phyloP scores from a whole-genome alignment of 2,888 invertebrate genomes.

The Myathropa florea region DNA sequence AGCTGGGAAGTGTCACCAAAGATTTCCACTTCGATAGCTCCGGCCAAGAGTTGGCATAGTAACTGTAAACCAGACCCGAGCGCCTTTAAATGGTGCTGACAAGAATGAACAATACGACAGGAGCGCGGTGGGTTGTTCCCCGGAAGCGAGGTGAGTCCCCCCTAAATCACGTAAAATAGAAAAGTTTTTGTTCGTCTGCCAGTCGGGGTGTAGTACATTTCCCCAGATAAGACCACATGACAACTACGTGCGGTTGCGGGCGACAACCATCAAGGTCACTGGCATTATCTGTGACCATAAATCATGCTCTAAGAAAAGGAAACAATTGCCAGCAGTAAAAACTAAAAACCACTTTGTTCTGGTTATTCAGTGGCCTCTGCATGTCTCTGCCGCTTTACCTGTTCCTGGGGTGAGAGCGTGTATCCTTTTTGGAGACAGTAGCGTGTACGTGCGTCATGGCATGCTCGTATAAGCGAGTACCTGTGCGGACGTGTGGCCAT shows the following conservation, averaged over 20 bases:
- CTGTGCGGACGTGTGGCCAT: background rate
- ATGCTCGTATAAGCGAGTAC: background rate
- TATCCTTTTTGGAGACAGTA: background rate
- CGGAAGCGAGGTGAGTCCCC: background rate
- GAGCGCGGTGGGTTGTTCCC: background rate
- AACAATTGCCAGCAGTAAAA: conserved; percentile 49
- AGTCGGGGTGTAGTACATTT: background rate
- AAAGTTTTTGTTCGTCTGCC: background rate
- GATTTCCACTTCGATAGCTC: conserved; percentile 48
- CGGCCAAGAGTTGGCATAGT: conserved; percentile 26
- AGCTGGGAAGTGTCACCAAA: conserved; percentile 41
- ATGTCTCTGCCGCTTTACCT: conserved; percentile 15
- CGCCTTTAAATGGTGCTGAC: background rate
- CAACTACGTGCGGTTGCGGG: conserved; percentile 45
- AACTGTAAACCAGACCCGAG: background rate
- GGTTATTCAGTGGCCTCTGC: conserved; percentile 4
- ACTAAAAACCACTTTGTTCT: conserved; percentile 1
- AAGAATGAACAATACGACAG: background rate
- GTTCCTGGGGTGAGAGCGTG: conserved; percentile 20
- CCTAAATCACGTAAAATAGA: background rate
- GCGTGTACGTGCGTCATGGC: conserved; percentile 15
- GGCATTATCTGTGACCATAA: conserved; percentile 41
- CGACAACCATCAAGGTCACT: conserved; percentile 44
- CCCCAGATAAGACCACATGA: conserved; percentile 22
- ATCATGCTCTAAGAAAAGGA: conserved; percentile 28